These are phyloP conservation scores for Zygothrica quintamaculata DNA, from an alignment of 2,888 invertebrate genomes.

Conservation along the genomic window DNA sequence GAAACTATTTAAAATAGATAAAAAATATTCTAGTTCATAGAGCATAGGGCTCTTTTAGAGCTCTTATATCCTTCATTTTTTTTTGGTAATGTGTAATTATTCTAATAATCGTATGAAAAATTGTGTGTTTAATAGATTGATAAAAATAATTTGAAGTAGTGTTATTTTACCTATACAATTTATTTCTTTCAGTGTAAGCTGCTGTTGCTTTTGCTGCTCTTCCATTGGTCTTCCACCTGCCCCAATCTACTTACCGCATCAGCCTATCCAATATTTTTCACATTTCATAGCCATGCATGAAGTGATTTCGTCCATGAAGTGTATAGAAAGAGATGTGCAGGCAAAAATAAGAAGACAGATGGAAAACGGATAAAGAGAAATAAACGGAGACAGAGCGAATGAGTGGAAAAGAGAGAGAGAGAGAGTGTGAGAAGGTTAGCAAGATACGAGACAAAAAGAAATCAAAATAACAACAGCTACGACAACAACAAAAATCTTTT, in stretches of 20 bases:
- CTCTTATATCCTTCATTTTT: too few relatives aligned
- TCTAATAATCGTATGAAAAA: too few relatives aligned
- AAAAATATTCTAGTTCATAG: too few relatives aligned
- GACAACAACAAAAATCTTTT: slow-evolving; percentile 73
- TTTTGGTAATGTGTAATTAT: too few relatives aligned
- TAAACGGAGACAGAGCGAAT: neutral
- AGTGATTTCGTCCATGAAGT: slow-evolving; percentile 48
- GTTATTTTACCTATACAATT: too few relatives aligned
- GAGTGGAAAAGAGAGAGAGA: neutral
- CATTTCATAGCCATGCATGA: slow-evolving; percentile 64
- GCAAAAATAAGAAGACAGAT: neutral
- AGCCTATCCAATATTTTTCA: slow-evolving; percentile 57
- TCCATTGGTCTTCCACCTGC: slow-evolving; percentile 1
- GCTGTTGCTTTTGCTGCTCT: slow-evolving; percentile 6
- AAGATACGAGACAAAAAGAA: slow-evolving; percentile 44
- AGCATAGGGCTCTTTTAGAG: neutral
- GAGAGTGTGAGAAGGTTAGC: slow-evolving; percentile 1
- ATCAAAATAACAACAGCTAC: slow-evolving; percentile 70
- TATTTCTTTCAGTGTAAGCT: slow-evolving; percentile 28
- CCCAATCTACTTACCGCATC: slow-evolving; percentile 13
- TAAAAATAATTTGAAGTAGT: too few relatives aligned
- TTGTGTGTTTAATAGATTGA: slow-evolving; percentile 8
- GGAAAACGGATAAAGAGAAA: neutral
- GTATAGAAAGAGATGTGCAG: slow-evolving; percentile 4
- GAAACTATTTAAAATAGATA: neutral